Percentiles rank a stretch among this genome's conserved stretches.
phyloP scores from a whole-genome alignment of 1,140 invertebrate species.

The Carcinoscorpius rotundicauda region DNA sequence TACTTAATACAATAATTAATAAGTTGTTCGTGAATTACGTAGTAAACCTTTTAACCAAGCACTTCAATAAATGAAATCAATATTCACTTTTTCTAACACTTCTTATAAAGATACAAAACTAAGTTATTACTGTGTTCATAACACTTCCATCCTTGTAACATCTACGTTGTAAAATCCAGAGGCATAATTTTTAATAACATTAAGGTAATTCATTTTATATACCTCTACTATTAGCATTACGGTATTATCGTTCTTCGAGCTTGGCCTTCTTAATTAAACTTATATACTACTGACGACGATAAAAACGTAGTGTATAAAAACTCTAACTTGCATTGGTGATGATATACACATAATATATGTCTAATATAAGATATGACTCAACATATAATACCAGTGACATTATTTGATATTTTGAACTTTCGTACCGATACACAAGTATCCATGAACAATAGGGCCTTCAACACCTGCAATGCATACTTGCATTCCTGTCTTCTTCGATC shows the following conservation, averaged over 20 bases:
- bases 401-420: slow-evolving; percentile 7
- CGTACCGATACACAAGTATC: slow-evolving; percentile 72
- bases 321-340: no score
- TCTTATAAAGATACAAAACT: no score
- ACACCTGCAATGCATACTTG: slow-evolving; percentile 67
- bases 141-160: no score
- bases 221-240: neutral
- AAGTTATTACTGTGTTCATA: no score
- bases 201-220: no score
- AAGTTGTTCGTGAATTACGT: no score
- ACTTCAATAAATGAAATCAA: no score
- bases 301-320: neutral
- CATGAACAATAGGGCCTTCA: slow-evolving; percentile 71
- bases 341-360: neutral
- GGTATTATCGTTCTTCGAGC: slow-evolving; percentile 1
- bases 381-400: neutral
- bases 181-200: no score
- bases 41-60: no score
- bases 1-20: no score
- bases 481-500: slow-evolving; percentile 60
- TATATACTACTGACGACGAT: neutral
- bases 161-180: no score
- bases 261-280: neutral
- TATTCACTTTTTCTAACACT: no score
- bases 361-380: neutral